Evolutionary conservation across 1,140 invertebrate species (phyloP).

Genomic region (Chironomus tepperi): DNA sequence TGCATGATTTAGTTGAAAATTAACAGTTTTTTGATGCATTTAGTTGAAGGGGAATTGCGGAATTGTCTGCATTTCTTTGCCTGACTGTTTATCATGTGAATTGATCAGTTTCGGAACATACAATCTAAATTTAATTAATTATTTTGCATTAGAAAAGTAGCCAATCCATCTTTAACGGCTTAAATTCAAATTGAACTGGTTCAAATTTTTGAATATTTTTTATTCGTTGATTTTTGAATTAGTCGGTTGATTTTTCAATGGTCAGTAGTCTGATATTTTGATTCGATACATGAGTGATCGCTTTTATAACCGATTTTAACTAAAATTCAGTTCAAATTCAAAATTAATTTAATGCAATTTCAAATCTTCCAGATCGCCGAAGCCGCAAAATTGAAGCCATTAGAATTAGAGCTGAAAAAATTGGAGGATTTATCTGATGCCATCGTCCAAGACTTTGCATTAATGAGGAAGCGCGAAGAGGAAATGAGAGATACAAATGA

Average conservation of each 20-base stretch:
- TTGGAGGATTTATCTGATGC: constrained; percentile 94
- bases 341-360: constrained; percentile 27
- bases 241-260: background rate
- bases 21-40: too few species aligned
- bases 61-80: too few species aligned
- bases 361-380: constrained; percentile 68
- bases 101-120: too few species aligned
- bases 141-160: too few species aligned
- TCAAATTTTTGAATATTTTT: constrained; percentile 5
- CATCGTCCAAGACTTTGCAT: constrained; percentile 94
- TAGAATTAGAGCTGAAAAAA: constrained; percentile 92
- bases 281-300: too few species aligned
- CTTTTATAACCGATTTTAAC: too few species aligned
- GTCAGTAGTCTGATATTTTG: too few species aligned
- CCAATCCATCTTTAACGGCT: background rate
- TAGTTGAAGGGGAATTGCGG: too few species aligned
- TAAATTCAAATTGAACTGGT: background rate
- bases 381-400: constrained; percentile 93
- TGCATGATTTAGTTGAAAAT: too few species aligned
- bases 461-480: constrained; percentile 94
- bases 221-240: background rate
- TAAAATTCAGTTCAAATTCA: background rate
- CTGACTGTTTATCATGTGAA: too few species aligned
- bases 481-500: constrained; percentile 99
- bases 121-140: too few species aligned